Percentiles rank a stretch among this genome's conserved stretches.
phyloP scores from a whole-genome alignment of 2,113 vertebrate genomes.

The Hydrochoerus hydrochaeris region DNA sequence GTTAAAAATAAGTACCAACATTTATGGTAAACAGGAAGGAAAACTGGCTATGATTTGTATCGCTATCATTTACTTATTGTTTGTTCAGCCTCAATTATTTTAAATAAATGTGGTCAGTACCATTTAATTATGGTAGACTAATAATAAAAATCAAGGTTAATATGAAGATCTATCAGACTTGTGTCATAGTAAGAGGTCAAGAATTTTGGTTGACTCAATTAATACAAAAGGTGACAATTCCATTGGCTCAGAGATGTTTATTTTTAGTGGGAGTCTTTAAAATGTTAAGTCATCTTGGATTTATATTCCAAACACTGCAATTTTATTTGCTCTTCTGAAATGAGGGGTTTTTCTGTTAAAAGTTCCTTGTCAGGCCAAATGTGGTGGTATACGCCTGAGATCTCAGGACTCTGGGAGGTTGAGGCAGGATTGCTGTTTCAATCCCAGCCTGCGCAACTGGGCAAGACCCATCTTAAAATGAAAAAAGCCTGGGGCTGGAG shows the following conservation, averaged over 20 bases:
- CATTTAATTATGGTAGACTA: not conserved
- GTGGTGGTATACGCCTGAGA: not conserved
- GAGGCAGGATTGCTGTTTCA: not conserved
- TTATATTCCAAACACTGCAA: not conserved
- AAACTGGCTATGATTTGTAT: not conserved
- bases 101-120: not conserved
- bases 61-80: not conserved
- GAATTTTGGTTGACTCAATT: not conserved
- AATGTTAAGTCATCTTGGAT: slow-evolving; percentile 18
- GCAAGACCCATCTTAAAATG: not conserved
- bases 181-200: not conserved
- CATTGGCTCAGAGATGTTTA: not conserved
- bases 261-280: not conserved
- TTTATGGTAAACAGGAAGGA: not conserved
- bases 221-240: slow-evolving; percentile 5
- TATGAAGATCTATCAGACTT: not conserved
- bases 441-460: not conserved
- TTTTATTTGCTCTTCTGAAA: not conserved
- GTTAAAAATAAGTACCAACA: slow-evolving; percentile 24
- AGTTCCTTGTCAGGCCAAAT: not conserved
- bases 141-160: slow-evolving; percentile 14
- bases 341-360: not conserved
- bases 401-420: not conserved
- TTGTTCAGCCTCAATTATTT: not conserved
- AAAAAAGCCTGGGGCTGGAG: not conserved